Evolutionary conservation across 1,140 invertebrate species (phyloP), one percentile per base, ranked within the genome.

Genomic region (Anoplophora glabripennis): DNA sequence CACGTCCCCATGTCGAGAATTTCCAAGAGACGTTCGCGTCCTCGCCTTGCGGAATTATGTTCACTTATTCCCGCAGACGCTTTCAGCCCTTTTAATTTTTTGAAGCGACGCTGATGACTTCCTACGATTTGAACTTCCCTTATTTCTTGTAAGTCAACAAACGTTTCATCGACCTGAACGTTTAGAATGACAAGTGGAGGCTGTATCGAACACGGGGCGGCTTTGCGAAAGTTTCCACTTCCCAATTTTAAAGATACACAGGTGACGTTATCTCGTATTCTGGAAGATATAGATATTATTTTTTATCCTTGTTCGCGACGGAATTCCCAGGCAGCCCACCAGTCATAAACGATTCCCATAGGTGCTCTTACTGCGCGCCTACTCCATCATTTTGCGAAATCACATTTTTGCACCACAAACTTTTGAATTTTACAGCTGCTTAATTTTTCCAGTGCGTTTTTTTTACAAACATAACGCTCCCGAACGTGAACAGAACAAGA

Each of bases 381-480:
- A 56, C 48, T 63, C 37, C 28, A 63, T 59, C 57, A 55, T 59
- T 63, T 57, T 53, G 40, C 41, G 36, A 61, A 64, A 64, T 64
- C 62, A 57, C 57, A 60, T 64, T 64, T 61, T 60, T 57, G 48
- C 62, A 45, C 53, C 49, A 33, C 58, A 58, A 59, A 63, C 56
- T 63, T 55, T 42, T 59, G 56, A 63, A 63, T 63, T 63, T 63
- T 63, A 63, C 57, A 59, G 41, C 61, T 59, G 37, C 59, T 63
- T 59, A 63, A 63, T 63, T 56, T 63, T 59, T 59, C 46, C 45
- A 42, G 38, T n/a, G 36, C 34, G 28, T 56, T 47, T 51, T 57
- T n/a, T n/a, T n/a, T 18, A 12, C 49, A 28, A 57, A 57, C 47
- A 47, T 48, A 62, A 57, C 53, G 55, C 18, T 18, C 28, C 57